These are phyloP conservation scores for fruit fly (Drosophila melanogaster) DNA, from an alignment of 1,140 invertebrate genomes.

Conservation along the genomic window Release_6_plus_ISO1_MT NC_004354.4:2574001-2574500, in stretches of 20 bases:
- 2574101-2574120: constrained; percentile 9
- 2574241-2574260: not conserved
- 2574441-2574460: not conserved
- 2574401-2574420: constrained; percentile 33
- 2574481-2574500: constrained; percentile 89
- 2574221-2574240: no score
- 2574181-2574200: no score
- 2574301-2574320: constrained; percentile 35
- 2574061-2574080: not conserved
- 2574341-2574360: constrained; percentile 4
- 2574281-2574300: constrained; percentile 10
- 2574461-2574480: constrained; percentile 88
- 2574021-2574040: constrained; percentile 6
- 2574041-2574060: constrained; percentile 41
- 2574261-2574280: no score
- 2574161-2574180: no score
- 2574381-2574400: constrained; percentile 40
- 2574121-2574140: constrained; percentile 8
- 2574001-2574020: constrained; percentile 1
- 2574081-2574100: constrained; percentile 3
- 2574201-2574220: no score
- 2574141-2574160: not conserved
- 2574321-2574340: constrained; percentile 7
- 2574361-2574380: not conserved
- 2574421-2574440: constrained; percentile 19